Percentiles rank a stretch among this genome's conserved stretches.
phyloP scores from a whole-genome alignment of 2,888 invertebrate species.

The Dryobotodes eremita region DNA sequence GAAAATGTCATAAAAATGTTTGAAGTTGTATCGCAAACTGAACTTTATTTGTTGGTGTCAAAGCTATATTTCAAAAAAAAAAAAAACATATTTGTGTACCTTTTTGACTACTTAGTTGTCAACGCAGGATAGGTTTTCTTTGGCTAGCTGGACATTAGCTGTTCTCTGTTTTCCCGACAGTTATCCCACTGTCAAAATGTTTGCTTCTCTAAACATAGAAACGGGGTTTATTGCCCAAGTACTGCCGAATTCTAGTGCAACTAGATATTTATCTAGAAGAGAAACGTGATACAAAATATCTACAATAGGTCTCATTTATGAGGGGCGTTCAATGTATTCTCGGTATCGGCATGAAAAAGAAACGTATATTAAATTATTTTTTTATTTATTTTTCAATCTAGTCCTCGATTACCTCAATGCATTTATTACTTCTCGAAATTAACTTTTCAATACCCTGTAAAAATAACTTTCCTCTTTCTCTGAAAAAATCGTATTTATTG shows the following conservation, averaged over 20 bases:
- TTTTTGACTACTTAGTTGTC: background rate
- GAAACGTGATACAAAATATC: background rate
- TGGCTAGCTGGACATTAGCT: background rate
- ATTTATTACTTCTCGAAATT: too few relatives aligned
- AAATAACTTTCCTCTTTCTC: too few relatives aligned
- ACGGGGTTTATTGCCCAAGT: background rate
- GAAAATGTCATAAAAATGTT: too few relatives aligned
- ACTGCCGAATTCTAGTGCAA: background rate
- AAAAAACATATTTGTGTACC: background rate
- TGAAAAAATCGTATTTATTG: too few relatives aligned
- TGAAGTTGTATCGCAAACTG: background rate
- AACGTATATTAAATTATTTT: too few relatives aligned
- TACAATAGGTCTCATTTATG: constrained; percentile 1
- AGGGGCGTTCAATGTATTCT: too few relatives aligned
- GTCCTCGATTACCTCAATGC: too few relatives aligned
- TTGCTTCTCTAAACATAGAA: background rate
- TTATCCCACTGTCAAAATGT: background rate
- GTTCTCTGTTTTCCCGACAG: background rate
- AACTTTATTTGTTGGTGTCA: background rate
- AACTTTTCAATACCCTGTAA: too few relatives aligned
- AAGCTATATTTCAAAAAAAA: background rate
- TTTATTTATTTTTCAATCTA: too few relatives aligned
- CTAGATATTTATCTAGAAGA: background rate
- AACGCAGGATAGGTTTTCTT: background rate
- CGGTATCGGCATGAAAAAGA: too few relatives aligned